Evolutionary conservation across 2,797 vertebrate species (phyloP).

Genomic region (Gadopsis marmoratus): DNA sequence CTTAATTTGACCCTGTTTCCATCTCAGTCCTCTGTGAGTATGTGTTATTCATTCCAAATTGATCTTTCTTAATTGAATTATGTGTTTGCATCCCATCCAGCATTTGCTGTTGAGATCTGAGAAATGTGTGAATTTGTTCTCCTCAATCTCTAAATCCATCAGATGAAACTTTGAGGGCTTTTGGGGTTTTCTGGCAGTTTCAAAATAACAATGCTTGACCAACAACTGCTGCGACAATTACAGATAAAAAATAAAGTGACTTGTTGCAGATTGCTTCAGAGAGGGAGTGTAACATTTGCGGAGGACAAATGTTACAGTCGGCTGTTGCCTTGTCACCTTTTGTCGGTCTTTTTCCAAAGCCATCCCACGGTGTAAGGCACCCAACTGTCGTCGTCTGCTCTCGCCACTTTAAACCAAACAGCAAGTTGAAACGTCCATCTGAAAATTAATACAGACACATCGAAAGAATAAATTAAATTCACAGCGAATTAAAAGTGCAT

Average conservation of each 20-base stretch:
- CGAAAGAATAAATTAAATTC: background rate
- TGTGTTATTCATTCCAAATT: constrained; percentile 1
- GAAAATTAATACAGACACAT: constrained; percentile 15
- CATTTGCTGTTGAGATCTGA: background rate
- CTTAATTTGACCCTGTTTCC: too few relatives aligned
- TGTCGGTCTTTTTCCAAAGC: constrained; percentile 42
- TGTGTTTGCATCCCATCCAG: background rate
- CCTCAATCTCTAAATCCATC: background rate
- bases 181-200: constrained; percentile 2
- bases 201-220: constrained; percentile 28
- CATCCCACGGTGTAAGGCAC: constrained; percentile 47
- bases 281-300: constrained; percentile 23
- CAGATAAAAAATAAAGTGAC: constrained; percentile 43
- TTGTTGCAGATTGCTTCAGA: constrained; percentile 20
- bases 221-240: constrained; percentile 27
- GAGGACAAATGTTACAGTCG: constrained; percentile 41
- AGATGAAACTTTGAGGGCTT: constrained; percentile 25
- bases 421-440: constrained; percentile 16
- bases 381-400: constrained; percentile 64
- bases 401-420: constrained; percentile 36
- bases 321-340: constrained; percentile 55
- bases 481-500: background rate
- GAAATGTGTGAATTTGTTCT: background rate
- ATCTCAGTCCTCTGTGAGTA: constrained; percentile 5
- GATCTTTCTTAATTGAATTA: constrained; percentile 11